Evolutionary conservation across 2,888 invertebrate genomes (phyloP).

Genomic region (Temnothorax unifasciatus): DNA sequence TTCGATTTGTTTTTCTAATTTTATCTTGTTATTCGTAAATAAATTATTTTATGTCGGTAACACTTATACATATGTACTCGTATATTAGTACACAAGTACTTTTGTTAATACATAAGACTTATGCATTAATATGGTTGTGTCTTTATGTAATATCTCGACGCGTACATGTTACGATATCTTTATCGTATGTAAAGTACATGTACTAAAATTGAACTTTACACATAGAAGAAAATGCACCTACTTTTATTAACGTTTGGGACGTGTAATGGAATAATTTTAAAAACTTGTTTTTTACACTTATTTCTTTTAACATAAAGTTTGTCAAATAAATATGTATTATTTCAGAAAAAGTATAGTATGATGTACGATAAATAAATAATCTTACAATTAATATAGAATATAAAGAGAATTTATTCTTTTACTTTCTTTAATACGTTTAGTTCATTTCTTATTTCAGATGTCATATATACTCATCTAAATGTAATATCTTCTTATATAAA

Average conservation of each 20-base stretch:
- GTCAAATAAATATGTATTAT: background rate
- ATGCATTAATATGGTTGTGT: background rate
- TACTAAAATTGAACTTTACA: background rate
- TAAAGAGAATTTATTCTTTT: background rate
- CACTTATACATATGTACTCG: background rate
- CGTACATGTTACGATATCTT: background rate
- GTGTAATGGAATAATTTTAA: background rate
- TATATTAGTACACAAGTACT: background rate
- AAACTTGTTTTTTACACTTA: background rate
- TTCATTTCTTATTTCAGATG: conserved; percentile 5
- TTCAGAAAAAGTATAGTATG: background rate
- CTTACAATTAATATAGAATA: background rate
- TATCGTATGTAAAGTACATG: background rate
- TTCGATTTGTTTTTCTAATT: background rate
- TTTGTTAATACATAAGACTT: background rate
- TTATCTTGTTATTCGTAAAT: conserved; percentile 12
- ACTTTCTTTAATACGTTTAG: background rate
- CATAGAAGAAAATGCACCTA: background rate
- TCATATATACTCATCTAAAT: conserved; percentile 16
- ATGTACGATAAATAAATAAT: background rate
- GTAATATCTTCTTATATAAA: conserved; percentile 7
- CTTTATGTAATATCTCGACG: background rate
- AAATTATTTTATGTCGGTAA: conserved; percentile 19
- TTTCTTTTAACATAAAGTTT: background rate
- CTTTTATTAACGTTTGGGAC: conserved; percentile 8